phyloP scores from a whole-genome alignment of 2,888 invertebrate genomes.

The Creontiades dilutus region DNA sequence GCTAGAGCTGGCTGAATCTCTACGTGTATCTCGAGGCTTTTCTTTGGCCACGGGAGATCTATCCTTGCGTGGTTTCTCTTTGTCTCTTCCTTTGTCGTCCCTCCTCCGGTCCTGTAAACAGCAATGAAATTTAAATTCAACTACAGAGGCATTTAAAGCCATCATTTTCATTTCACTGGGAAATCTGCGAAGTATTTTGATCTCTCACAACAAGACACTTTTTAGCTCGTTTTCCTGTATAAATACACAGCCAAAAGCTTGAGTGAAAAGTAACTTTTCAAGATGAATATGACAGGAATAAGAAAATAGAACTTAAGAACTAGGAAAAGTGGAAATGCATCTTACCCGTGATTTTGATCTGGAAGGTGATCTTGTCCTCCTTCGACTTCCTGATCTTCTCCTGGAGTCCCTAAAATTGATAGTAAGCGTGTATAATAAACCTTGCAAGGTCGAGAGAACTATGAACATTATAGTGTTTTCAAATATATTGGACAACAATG shows the following conservation, averaged over 20 bases:
- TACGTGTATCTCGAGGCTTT: constrained; percentile 66
- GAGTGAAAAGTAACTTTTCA: too few species aligned
- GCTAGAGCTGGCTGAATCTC: constrained; percentile 75
- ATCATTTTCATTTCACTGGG: not conserved
- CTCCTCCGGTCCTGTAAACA: constrained; percentile 67
- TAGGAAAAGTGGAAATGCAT: not conserved
- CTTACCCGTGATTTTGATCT: constrained; percentile 75
- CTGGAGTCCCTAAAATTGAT: constrained; percentile 73
- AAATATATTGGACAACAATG: too few species aligned
- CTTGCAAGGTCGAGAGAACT: too few species aligned
- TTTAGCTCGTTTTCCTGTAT: too few species aligned
- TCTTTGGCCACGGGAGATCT: constrained; percentile 75
- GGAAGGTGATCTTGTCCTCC: constrained; percentile 75
- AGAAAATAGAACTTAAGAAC: too few species aligned
- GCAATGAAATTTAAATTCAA: not conserved
- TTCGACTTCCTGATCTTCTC: constrained; percentile 75
- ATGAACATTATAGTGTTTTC: too few species aligned
- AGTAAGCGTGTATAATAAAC: too few species aligned
- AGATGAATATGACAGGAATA: too few species aligned
- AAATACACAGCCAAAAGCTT: too few species aligned
- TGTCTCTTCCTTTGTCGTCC: constrained; percentile 74
- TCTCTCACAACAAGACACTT: too few species aligned
- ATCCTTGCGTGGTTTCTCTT: constrained; percentile 76
- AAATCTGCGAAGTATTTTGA: not conserved
- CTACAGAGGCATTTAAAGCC: too few species aligned